Base-by-base conservation (phyloP, 2,797 vertebrate genomes). In the Micromesistius poutassou region DNA sequence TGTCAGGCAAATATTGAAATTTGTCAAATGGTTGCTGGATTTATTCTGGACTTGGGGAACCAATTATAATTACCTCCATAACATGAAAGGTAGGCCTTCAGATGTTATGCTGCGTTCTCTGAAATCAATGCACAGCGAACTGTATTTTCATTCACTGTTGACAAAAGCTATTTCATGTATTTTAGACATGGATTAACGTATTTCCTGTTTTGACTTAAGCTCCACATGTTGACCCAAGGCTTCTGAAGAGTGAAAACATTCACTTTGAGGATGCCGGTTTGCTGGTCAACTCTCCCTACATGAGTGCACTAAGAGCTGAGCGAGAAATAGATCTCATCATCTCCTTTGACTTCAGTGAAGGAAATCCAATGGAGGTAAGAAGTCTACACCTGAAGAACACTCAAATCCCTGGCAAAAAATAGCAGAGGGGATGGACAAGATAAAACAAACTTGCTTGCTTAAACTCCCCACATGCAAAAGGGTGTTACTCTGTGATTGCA, bases 311-410 rank as follows among this genome's bases (percentile, higher is more conserved):
- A 10, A 72, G 71, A 35, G 28, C 78, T 73, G 78, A 68, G 35
- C 66, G 78, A 62, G 76, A 80, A 46, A 76, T 80, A 72, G 75
- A 80, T 9, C 71, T 80, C 71, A 80, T 80, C 68, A 36, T 80
- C n/a, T 80, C 78, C 74, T 76, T 76, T 68, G 78, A 80, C 62
- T 79, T 76, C 73, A 79, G 78, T 28, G 68, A 35, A 6, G 78
- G 78, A 25, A 40, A 79, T 66, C 74, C 78, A n/a, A 76, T 80
- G 71, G 9, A 76, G 78, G 78, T 80, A 35, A 79, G 22, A 25
- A 33, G 6, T 30, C 22, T n/a, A 25, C 38, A 35, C 72, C 33
- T 73, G 33, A 35, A n/a, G 13, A 71, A 72, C 14, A 35, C 5
- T 25, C 7, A 28, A 28, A n/a, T n/a, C n/a, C n/a, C n/a, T n/a